These are phyloP conservation scores for Rapana venosa DNA, from an alignment of 2,888 invertebrate genomes.

Conservation along the genomic window DNA sequence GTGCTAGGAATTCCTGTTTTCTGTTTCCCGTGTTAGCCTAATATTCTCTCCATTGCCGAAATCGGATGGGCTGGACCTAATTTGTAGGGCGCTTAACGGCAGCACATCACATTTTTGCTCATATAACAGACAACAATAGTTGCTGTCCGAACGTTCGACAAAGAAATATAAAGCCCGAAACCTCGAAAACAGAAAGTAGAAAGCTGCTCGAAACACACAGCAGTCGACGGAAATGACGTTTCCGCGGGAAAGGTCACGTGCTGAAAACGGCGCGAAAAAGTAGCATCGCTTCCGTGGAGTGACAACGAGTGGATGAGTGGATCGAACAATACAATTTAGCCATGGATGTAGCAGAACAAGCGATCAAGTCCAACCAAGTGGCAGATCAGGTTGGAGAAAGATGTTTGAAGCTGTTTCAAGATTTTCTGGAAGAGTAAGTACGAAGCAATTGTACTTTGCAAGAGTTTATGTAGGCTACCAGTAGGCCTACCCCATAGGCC, in stretches of 20 bases:
- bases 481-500: too few relatives aligned
- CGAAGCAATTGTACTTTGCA: too few relatives aligned
- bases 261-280: constrained; percentile 54
- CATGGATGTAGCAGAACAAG: constrained; percentile 77
- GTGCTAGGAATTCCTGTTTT: too few relatives aligned
- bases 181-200: not conserved
- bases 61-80: too few relatives aligned
- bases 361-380: constrained; percentile 73
- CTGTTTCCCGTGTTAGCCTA: too few relatives aligned
- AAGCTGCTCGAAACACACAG: not conserved
- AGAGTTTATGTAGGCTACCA: too few relatives aligned
- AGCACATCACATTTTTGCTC: too few relatives aligned
- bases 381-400: constrained; percentile 94
- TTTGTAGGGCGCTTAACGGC: too few relatives aligned
- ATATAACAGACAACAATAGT: too few relatives aligned
- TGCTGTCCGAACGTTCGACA: too few relatives aligned
- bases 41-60: too few relatives aligned
- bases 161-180: not conserved
- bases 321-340: not conserved
- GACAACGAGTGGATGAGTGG: not conserved
- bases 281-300: not conserved
- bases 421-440: constrained; percentile 93
- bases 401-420: constrained; percentile 96
- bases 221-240: constrained; percentile 37
- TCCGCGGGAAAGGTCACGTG: constrained; percentile 53